Conservation (phyloP, 2,113 vertebrate genomes). For the Formicarius rufipectus region DNA sequence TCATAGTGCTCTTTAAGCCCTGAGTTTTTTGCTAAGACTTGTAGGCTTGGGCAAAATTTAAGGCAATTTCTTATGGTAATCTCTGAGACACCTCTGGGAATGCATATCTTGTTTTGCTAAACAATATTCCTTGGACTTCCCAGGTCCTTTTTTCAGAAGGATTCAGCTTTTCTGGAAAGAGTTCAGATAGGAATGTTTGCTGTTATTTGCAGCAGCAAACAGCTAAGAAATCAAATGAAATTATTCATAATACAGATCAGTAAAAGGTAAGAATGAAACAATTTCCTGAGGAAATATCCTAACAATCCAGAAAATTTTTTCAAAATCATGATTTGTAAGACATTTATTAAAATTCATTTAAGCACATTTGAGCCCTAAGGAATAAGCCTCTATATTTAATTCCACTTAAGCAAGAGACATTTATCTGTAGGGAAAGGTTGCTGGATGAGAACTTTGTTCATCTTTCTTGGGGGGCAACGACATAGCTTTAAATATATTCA, state of each 20-base stretch:
- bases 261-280: background rate
- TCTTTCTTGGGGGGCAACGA: background rate
- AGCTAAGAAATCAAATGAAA: background rate
- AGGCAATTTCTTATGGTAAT: background rate
- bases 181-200: background rate
- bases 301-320: background rate
- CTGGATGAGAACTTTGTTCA: background rate
- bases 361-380: background rate
- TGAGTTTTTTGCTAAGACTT: background rate
- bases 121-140: background rate
- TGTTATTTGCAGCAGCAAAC: background rate
- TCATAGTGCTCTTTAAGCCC: background rate
- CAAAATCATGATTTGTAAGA: constrained; percentile 7
- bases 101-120: background rate
- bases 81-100: background rate
- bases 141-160: background rate
- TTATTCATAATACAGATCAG: background rate
- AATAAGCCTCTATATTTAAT: constrained; percentile 23
- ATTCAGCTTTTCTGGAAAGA: background rate
- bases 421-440: background rate
- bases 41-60: background rate
- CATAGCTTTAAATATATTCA: background rate
- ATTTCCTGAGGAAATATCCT: background rate
- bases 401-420: constrained; percentile 19
- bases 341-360: constrained; percentile 12